Evolutionary conservation across 2,797 vertebrate species (phyloP), one percentile per base, ranked within the genome.

Genomic region (Acanthurus leucopareius): DNA sequence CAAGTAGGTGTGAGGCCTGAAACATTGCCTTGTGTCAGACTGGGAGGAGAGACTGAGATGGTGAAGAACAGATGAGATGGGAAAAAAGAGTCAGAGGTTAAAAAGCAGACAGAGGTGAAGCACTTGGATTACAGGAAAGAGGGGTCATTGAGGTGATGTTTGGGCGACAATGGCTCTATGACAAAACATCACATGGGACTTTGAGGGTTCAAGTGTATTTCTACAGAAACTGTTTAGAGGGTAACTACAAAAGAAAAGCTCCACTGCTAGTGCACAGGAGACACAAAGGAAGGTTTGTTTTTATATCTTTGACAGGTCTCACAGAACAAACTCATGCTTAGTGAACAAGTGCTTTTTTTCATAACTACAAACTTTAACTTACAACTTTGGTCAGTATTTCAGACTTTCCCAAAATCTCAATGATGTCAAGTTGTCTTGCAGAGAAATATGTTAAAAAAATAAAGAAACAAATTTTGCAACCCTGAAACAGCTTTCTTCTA

Each of bases 1-100:
- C 97, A 99, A 97, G 98, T 99, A 97, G 95, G 97, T 97, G 95
- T 96, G 28, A 95, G 95, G 83, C 91, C 84, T 59, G 72, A 79
- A 77, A 51, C 85, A 35, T 76, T 69, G 83, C 28, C 69, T 78
- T 82, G 77, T 86, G 62, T 69, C 48, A 32, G 28, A 32, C 28
- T 83, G 19, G 52, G 44, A 32, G 65, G 66, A 77, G 25, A 73
- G n/a, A 1, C 53, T 38, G 54, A 56, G 63, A 48, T 42, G 19
- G 49, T 64, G 54, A 16, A 57, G 25, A 44, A 51, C 56, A 56
- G 19, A 60, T 51, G 28, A 49, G 13, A 63, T 51, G 15, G n/a
- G 57, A 65, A 19, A 48, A 35, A 15, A 10, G 17, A 25, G 65
- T 63, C 47, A 56, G 52, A 38, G 35, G 19, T 11, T 19, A 48